Evolutionary conservation across 2,888 invertebrate genomes (phyloP).

Genomic region (Drosophila formosana): DNA sequence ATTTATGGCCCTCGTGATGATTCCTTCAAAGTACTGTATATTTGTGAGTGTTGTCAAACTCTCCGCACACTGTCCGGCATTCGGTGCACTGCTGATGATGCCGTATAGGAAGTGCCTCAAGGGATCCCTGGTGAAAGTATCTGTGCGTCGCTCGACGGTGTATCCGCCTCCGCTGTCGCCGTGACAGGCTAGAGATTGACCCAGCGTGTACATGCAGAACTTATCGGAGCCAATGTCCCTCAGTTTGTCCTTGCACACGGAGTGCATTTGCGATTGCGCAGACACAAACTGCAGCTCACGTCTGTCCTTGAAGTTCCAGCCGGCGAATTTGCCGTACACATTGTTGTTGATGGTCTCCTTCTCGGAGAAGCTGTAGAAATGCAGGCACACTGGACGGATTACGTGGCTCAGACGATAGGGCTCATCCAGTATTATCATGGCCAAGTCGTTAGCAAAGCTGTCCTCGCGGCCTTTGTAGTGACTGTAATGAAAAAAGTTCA

Average conservation of each 20-base stretch:
- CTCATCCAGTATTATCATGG: constrained; percentile 45
- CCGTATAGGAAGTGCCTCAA: constrained; percentile 55
- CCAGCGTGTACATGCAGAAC: constrained; percentile 68
- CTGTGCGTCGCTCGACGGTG: constrained; percentile 38
- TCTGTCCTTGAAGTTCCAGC: constrained; percentile 62
- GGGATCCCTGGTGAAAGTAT: constrained; percentile 4
- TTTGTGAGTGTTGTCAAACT: constrained; percentile 66
- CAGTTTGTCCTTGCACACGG: constrained; percentile 35
- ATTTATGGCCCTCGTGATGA: constrained; percentile 46
- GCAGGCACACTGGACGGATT: constrained; percentile 66
- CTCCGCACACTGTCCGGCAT: constrained; percentile 66
- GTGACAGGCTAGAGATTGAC: constrained; percentile 64
- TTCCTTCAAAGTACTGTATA: constrained; percentile 52
- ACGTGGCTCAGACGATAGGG: constrained; percentile 57
- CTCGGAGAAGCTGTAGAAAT: constrained; percentile 45
- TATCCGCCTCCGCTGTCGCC: constrained; percentile 74
- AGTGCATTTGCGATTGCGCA: constrained; percentile 54
- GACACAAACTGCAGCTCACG: constrained; percentile 67
- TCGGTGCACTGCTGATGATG: constrained; percentile 72
- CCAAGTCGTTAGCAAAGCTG: constrained; percentile 55
- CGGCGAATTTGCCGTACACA: constrained; percentile 58
- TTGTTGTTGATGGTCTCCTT: constrained; percentile 59
- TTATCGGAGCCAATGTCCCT: constrained; percentile 60
- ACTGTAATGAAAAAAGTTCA: constrained; percentile 9
- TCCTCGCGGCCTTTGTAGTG: constrained; percentile 49